Base-by-base conservation (phyloP, 2,888 invertebrate species). In the Aproaerema taeniolella region DNA sequence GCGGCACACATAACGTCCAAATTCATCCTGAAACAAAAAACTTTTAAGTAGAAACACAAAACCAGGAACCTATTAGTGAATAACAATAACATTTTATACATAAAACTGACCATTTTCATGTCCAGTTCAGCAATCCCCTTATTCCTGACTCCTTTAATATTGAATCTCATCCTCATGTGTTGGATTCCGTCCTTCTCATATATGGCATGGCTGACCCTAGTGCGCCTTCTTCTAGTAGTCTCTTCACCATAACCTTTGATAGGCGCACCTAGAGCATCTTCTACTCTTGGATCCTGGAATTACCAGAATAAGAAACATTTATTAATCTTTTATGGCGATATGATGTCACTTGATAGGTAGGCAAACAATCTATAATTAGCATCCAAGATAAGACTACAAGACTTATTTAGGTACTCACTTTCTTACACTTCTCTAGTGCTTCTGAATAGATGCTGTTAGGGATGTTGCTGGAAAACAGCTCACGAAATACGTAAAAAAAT, bases 161-260 rank as follows among this genome's bases (percentile, higher is more conserved):
- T 94, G 76, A 97, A 98, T 64, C 92, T 91, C 94, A 98, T 96
- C 56, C 95, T 89, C 88, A 97, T 90, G 57, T 93, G 92, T 49
- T 92, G 90, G 9, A 89, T 88, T 11, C 94, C 95, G 65, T 95
- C 90, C 47, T 92, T 91, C 48, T 91, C 87, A 73, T 92, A 97
- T 29, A 89, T 83, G 31, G 89, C 81, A 78, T 96, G 95, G 49
- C 93, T 93, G 29, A 96, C 93, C 85, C 95, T 95, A 48, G 93
- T 91, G 30, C 96, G 88, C 46, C 96, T 87, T 28, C 97, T 92
- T 50, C 97, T 87, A 12, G 93, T 88, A 0, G 93, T 93, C 68
- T 95, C 94, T 72, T 97, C 96, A 0, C 97, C 97, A 74, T 90
- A 95, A 1, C 94, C 95, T 71, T 93, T 96, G 20, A 98, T 93